Evolutionary conservation across 2,113 vertebrate species (phyloP), one percentile per base, ranked within the genome.

Genomic region (Scytalopus superciliaris): DNA sequence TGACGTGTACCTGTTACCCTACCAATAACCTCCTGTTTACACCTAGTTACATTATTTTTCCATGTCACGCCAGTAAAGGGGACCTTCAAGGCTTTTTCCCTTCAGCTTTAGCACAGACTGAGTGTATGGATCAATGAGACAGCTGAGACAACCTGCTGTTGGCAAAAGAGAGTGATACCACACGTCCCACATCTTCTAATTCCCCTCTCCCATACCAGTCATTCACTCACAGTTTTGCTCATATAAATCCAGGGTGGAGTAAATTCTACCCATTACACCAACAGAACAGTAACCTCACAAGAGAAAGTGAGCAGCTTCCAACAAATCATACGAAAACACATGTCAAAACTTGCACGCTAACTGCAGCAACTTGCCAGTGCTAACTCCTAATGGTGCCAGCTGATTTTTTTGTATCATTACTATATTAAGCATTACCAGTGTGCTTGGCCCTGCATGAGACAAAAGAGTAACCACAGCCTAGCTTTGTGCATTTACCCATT

Each of bases 401-500:
- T 86, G 35, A 67, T 59, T 74, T 76, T 82, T 91, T 74, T 25
- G 56, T 52, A 53, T 40, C 17, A 45, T 78, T 92, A 39, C 53
- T 90, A 95, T 73, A 91, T 74, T 86, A 91, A 76, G 44, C 2
- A 12, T 50, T 81, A 88, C 19, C 52, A 63, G 24, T 7, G 30
- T 67, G 21, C 39, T 88, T 45, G 45, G 85, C 55, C 55, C 67
- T 83, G 77, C 33, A 24, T n/a, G 31, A 92, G 63, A 75, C 79
- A 94, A 47, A 75, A 70, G 40, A 81, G 52, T 64, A 93, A 86
- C n/a, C 73, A 52, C 0, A 0, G 60, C 44, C 52, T 79, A 86
- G 52, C 56, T 86, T 94, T 94, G 66, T 72, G 73, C 76, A 93
- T 77, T 92, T 93, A 95, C 56, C 53, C 28, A 90, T 94, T 95